Conservation (phyloP, 2,888 invertebrate species). For the Deroplatys truncata region DNA sequence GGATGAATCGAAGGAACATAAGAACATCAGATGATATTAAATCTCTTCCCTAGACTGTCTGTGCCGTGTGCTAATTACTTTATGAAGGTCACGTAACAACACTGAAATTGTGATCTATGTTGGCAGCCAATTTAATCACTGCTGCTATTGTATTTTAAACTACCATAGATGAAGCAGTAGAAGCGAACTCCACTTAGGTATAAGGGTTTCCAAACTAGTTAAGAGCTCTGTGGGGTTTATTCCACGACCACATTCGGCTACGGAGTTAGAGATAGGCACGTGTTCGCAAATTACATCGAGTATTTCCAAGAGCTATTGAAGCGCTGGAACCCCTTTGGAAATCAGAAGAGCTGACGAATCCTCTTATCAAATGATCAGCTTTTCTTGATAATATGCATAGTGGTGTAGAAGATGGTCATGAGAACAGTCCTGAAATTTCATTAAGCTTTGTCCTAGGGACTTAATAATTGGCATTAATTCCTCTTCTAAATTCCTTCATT, state of each 20-base stretch:
- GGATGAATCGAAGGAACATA: no score
- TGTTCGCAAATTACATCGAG: background rate
- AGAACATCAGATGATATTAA: no score
- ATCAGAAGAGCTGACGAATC: background rate
- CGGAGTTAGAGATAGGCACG: background rate
- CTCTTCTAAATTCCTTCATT: no score
- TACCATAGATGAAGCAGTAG: background rate
- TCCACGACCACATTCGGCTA: background rate
- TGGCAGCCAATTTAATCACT: background rate
- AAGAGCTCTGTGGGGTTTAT: background rate
- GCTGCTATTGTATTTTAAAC: no score
- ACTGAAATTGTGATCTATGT: background rate
- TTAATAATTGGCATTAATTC: no score
- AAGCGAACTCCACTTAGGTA: background rate
- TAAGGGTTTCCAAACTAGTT: background rate
- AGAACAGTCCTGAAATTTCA: background rate
- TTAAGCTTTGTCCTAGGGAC: no score
- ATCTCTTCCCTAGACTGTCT: no score
- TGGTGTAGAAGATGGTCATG: background rate
- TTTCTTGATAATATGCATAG: background rate
- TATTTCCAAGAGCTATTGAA: background rate
- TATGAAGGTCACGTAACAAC: background rate
- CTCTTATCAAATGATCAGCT: background rate
- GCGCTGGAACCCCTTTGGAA: no score
- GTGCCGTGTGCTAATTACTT: background rate